phyloP scores from a whole-genome alignment of 2,888 invertebrate genomes.

The Cheilosia grossa region DNA sequence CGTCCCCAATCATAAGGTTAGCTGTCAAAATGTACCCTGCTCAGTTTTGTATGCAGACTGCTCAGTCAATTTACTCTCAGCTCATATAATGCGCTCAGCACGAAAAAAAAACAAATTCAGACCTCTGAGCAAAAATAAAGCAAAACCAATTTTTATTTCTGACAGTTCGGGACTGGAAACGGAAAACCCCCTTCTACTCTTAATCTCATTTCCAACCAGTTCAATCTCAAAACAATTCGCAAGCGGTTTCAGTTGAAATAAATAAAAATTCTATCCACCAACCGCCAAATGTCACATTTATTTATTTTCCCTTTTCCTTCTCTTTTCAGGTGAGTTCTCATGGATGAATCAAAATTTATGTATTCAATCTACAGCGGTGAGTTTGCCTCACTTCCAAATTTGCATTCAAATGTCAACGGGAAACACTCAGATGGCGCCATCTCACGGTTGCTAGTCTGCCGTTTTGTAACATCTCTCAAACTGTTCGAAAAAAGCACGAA shows the following conservation, averaged over 20 bases:
- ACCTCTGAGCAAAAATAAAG: too few species aligned
- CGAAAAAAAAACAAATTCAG: too few species aligned
- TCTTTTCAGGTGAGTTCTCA: constrained; percentile 57
- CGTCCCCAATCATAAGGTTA: too few species aligned
- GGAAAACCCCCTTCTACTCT: too few species aligned
- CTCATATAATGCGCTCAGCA: too few species aligned
- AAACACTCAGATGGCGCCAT: constrained; percentile 20
- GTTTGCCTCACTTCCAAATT: not conserved
- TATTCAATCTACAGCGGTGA: not conserved
- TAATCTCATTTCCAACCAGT: too few species aligned
- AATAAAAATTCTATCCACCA: not conserved
- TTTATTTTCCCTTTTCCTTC: constrained; percentile 10
- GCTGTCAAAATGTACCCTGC: too few species aligned
- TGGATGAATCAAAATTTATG: not conserved
- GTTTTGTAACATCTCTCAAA: constrained; percentile 21
- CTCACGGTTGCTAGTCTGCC: constrained; percentile 25
- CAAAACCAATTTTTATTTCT: too few species aligned
- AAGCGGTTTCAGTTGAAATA: not conserved
- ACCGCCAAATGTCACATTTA: not conserved
- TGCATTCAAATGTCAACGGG: constrained; percentile 6
- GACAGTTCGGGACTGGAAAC: too few species aligned
- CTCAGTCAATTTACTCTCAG: too few species aligned
- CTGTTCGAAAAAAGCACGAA: constrained; percentile 62
- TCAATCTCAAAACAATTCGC: too few species aligned
- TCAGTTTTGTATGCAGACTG: too few species aligned